phyloP scores from a whole-genome alignment of 2,888 invertebrate genomes.

The Elegia similella region DNA sequence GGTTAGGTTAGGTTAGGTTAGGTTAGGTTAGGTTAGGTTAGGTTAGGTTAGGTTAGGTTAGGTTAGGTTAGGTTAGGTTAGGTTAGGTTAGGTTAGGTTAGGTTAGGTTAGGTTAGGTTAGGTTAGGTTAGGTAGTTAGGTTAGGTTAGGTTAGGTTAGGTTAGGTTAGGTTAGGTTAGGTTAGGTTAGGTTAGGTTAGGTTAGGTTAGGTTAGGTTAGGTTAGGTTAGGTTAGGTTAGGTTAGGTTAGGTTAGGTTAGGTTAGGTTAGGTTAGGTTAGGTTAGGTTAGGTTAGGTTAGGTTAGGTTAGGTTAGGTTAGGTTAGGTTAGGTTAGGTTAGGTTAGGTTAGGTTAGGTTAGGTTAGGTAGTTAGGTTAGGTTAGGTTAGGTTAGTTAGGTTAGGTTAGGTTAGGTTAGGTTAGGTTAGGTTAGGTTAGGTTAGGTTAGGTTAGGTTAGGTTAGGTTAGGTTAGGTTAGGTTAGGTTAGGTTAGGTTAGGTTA shows the following conservation, averaged over 20 bases:
- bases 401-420: conserved; percentile 13
- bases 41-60: conserved; percentile 24
- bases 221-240: conserved; percentile 24
- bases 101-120: conserved; percentile 23
- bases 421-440: not conserved
- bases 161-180: conserved; percentile 23
- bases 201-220: conserved; percentile 25
- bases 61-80: conserved; percentile 23
- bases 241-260: conserved; percentile 26
- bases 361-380: conserved; percentile 19
- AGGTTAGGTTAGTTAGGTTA: conserved; percentile 2
- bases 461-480: conserved; percentile 1
- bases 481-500: conserved; percentile 1
- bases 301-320: conserved; percentile 19
- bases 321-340: conserved; percentile 21
- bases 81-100: conserved; percentile 22
- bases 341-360: conserved; percentile 17
- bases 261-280: conserved; percentile 20
- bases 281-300: conserved; percentile 23
- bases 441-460: conserved; percentile 1
- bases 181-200: conserved; percentile 22
- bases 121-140: conserved; percentile 19
- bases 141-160: conserved; percentile 22
- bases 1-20: conserved; percentile 26
- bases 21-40: conserved; percentile 26